These are phyloP conservation scores for Galeopterus variegatus DNA, from an alignment of 2,113 vertebrate genomes.

Conservation along the genomic window DNA sequence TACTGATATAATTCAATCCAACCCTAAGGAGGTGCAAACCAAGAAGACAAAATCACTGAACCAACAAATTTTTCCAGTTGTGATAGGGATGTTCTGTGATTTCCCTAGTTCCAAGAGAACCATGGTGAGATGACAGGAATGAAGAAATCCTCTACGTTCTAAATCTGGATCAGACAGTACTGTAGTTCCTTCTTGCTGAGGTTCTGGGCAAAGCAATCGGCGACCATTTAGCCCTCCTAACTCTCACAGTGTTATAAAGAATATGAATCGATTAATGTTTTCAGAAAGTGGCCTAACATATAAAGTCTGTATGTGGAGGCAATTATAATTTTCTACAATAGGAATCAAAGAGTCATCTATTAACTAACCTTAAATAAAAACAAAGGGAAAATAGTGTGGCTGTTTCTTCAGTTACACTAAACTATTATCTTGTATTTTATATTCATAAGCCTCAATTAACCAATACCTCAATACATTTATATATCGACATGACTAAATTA, in stretches of 20 bases:
- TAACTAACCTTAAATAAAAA: conserved; percentile 58
- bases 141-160: background rate
- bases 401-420: conserved; percentile 10
- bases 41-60: background rate
- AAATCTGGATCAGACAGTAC: background rate
- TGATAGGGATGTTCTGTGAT: background rate
- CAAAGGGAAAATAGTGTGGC: background rate
- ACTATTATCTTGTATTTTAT: background rate
- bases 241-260: background rate
- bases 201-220: background rate
- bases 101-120: background rate
- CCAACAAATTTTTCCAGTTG: background rate
- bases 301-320: conserved; percentile 28
- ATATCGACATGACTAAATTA: background rate
- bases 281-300: background rate
- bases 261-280: conserved; percentile 50
- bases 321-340: conserved; percentile 28
- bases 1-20: background rate
- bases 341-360: conserved; percentile 16
- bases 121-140: background rate
- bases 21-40: background rate
- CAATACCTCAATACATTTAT: background rate
- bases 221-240: background rate
- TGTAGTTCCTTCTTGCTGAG: background rate
- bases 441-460: background rate